Conservation (phyloP, 23 tunicate species). For the Diplosoma virens region DNA sequence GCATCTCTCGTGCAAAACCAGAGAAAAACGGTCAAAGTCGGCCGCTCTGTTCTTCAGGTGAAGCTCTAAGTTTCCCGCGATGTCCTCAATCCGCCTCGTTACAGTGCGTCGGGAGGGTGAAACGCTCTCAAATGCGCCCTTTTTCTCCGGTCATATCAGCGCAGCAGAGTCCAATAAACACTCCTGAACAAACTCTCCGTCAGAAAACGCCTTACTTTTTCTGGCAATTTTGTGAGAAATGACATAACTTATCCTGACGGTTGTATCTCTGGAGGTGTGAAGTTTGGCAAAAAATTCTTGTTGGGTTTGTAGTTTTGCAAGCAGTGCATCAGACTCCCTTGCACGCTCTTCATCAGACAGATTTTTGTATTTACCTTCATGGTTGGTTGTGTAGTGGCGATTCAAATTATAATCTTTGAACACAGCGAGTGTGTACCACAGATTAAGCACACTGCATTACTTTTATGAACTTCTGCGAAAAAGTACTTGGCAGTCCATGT, state of each 20-base stretch:
- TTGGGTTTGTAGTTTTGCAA: constrained; percentile 11
- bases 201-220: too few species aligned
- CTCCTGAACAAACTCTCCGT: too few species aligned
- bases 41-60: constrained; percentile 8
- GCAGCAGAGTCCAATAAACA: too few species aligned
- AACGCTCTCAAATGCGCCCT: constrained; percentile 13
- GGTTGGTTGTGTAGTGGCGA: constrained; percentile 35
- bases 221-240: constrained; percentile 16
- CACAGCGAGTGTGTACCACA: too few species aligned
- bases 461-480: too few species aligned
- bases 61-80: constrained; percentile 2
- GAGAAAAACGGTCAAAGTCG: constrained; percentile 13
- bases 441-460: too few species aligned
- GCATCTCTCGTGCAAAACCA: constrained; percentile 24
- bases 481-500: too few species aligned
- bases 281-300: constrained; percentile 1
- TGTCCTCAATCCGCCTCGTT: constrained; percentile 22
- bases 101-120: constrained; percentile 21
- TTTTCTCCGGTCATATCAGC: constrained; percentile 23
- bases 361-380: constrained; percentile 16
- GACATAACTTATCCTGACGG: constrained; percentile 6
- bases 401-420: constrained; percentile 27
- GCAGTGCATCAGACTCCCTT: neutral
- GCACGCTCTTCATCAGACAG: constrained; percentile 1
- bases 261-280: constrained; percentile 20